Percentiles rank a stretch among this genome's conserved stretches.
Conservation (phyloP, 1,140 invertebrate species). For the Tetramorium parvispinum region DNA sequence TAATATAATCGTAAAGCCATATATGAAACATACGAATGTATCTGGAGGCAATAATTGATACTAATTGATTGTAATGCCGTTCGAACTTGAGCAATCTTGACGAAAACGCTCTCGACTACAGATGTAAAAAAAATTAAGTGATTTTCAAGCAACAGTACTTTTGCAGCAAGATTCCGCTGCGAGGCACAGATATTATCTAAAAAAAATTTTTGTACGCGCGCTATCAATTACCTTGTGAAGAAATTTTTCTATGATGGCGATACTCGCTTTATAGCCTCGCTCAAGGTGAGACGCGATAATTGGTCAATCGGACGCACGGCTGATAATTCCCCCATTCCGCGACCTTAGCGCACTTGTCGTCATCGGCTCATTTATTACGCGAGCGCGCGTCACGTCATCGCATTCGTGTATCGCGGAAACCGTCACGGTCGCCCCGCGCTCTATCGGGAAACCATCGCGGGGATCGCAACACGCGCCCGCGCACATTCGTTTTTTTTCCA, state of each 20-base stretch:
- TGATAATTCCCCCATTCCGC: constrained; percentile 56
- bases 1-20: not conserved
- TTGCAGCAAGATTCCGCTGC: not conserved
- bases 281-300: constrained; percentile 41
- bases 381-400: constrained; percentile 36
- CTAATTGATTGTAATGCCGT: not conserved
- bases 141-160: not conserved
- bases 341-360: constrained; percentile 61
- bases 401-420: constrained; percentile 36
- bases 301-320: constrained; percentile 21
- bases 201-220: not conserved
- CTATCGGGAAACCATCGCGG: constrained; percentile 36
- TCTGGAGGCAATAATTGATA: not conserved
- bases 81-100: not conserved
- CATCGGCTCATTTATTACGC: constrained; percentile 60
- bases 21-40: not conserved
- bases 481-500: not conserved
- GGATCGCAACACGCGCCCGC: not conserved
- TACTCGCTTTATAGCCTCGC: not conserved
- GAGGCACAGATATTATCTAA: not conserved
- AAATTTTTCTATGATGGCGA: constrained; percentile 19
- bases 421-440: constrained; percentile 39
- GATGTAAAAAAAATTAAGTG: not conserved
- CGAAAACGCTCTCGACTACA: not conserved
- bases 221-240: not conserved